Evolutionary conservation across 2,797 vertebrate genomes (phyloP).

Genomic region (Erethizon dorsatum): DNA sequence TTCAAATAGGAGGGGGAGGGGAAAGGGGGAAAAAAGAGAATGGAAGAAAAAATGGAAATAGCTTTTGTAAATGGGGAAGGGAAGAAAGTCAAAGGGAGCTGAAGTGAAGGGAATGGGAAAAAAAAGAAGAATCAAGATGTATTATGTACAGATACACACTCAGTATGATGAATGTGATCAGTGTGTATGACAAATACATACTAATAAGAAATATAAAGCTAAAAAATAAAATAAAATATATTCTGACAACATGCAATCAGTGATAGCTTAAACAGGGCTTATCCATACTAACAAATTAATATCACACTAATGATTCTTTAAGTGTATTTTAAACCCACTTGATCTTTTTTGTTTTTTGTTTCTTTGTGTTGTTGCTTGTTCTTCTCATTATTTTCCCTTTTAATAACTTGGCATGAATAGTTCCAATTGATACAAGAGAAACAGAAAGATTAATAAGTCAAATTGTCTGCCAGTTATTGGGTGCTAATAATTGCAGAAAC

Average conservation of each 20-base stretch:
- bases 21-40: not conserved
- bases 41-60: not conserved
- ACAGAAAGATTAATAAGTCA: not conserved
- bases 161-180: not conserved
- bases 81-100: not conserved
- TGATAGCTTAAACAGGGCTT: not conserved
- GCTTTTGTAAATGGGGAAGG: not conserved
- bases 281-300: constrained; percentile 10
- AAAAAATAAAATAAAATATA: not conserved
- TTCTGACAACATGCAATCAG: not conserved
- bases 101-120: too few species aligned
- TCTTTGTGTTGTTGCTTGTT: not conserved
- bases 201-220: not conserved
- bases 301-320: constrained; percentile 47
- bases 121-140: not conserved
- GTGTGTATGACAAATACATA: not conserved
- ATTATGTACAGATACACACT: not conserved
- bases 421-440: not conserved
- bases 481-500: constrained; percentile 1
- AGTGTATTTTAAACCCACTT: constrained; percentile 45
- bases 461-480: constrained; percentile 26
- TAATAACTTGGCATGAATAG: not conserved
- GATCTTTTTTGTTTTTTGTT: not conserved
- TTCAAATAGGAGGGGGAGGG: not conserved
- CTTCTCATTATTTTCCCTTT: not conserved